Percentiles rank a stretch among this genome's conserved stretches.
Evolutionary conservation across 1,140 invertebrate species (phyloP).

Genomic region (Philopotamus ludificatus): DNA sequence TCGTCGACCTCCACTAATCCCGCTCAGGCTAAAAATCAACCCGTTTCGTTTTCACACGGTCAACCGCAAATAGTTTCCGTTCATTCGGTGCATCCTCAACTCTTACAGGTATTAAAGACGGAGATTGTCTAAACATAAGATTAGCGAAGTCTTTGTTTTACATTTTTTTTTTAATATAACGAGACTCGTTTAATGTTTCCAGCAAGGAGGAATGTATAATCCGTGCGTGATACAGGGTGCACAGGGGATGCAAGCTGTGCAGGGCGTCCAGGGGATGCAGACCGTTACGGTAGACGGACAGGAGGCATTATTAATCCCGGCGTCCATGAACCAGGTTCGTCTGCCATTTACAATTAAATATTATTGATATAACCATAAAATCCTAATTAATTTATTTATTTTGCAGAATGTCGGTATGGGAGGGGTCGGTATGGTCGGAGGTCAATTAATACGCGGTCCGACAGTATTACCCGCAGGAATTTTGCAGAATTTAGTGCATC

Average conservation of each 20-base stretch:
- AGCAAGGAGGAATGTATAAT: conserved; percentile 51
- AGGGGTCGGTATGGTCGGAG: conserved; percentile 55
- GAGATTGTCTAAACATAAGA: no score
- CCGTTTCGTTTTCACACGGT: conserved; percentile 49
- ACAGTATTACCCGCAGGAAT: conserved; percentile 55
- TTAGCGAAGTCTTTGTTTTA: no score
- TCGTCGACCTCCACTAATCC: conserved; percentile 33
- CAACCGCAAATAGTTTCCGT: conserved; percentile 53
- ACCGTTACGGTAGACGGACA: conserved; percentile 90
- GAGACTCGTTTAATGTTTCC: conserved; percentile 30
- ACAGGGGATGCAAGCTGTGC: conserved; percentile 37
- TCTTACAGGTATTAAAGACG: conserved; percentile 47
- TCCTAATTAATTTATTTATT: background rate
- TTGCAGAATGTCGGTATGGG: conserved; percentile 56
- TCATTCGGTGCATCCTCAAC: conserved; percentile 53
- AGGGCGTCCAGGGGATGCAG: conserved; percentile 64
- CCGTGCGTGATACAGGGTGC: conserved; percentile 49
- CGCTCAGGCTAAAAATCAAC: conserved; percentile 46
- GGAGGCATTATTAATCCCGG: conserved; percentile 86
- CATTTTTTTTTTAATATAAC: no score
- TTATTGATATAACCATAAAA: conserved; percentile 9
- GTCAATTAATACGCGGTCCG: conserved; percentile 65
- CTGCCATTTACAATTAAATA: background rate
- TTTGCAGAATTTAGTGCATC: conserved; percentile 58
- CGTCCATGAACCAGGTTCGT: conserved; percentile 46